Evolutionary conservation across 2,113 vertebrate genomes (phyloP), one percentile per base, ranked within the genome.

Genomic region (Serilophus lunatus): DNA sequence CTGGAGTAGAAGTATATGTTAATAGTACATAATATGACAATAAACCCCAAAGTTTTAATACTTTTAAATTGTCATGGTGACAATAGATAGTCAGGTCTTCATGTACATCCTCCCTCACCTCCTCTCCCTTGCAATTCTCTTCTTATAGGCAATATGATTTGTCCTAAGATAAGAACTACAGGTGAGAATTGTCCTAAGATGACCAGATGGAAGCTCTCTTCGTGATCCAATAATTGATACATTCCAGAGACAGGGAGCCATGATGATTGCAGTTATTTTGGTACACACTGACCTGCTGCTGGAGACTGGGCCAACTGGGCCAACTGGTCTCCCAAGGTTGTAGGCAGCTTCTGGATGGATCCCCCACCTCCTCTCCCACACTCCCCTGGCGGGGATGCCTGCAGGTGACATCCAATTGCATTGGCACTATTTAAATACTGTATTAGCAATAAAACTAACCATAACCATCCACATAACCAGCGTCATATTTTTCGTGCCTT

Each of bases 71-170:
- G 24, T 49, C n/a, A 16, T 0, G 0, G 40, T 31, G 47, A 47
- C 8, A 29, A 54, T 68, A 69, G n/a, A 14, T 25, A 61, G 24
- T 45, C 28, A 53, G 47, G 5, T 28, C 8, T 49, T 69, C 31
- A 9, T 0, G 2, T 22, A 18, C 14, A 14, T 49, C 31, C 13
- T 42, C 12, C 14, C 6, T 12, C 11, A 35, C 2, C 1, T 10
- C 14, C 31, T 47, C 10, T 14, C 7, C 35, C 33, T 35, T 18
- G n/a, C 13, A 17, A 26, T 29, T 35, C 17, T 61, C 20, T 36
- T 42, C 79, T 49, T 31, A 28, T 23, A 18, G 35, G 56, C 25
- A 69, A 9, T 19, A 33, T 49, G 18, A 23, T 26, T 49, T 18
- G n/a, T 18, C 28, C n/a, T 40, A 54, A 23, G 11, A 61, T 15